Evolutionary conservation across 92 coral and sea anemone species (phyloP), one percentile per base, ranked within the genome.

Genomic region (Bergia sp.): DNA sequence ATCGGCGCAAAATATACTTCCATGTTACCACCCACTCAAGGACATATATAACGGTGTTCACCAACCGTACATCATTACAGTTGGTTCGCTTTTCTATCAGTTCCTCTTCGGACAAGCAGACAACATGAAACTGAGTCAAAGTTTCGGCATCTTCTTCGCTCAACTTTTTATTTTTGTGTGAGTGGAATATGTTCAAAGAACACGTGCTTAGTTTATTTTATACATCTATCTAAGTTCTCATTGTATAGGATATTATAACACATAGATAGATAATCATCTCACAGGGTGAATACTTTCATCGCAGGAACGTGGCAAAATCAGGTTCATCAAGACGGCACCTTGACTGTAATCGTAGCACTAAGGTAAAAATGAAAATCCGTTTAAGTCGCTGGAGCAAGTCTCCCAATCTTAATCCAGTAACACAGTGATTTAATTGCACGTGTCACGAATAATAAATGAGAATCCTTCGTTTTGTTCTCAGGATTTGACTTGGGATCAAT

Each of bases 1-100:
- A 45, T 47, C 66, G 66, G 87, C 42, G 79, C 53, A 71, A 84
- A 84, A 71, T 84, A 84, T 71, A 84, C 87, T 84, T 84, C 49
- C 43, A 84, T 55, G 87, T 84, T 84, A 71, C 87, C 87, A 84
- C 87, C 87, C 87, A 84, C 87, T 84, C 87, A 84, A 84, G 79
- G 53, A 44, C n/a, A 23, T 84, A 84, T 84, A 84, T 43, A 84
- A 69, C 87, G 12, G 40, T 53, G 23, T 72, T 73, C 87, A 45
- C 41, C 36, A 23, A 53, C 44, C 74, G 42, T 71, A 29, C 77
- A 9, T 16, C 76, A 43, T 2, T 66, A 69, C 66, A 71, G 44
- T 47, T 45, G 13, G 38, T 37, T 45, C 77, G 44, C 43, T 53
- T 66, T 15, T 21, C 3, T 36, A 44, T 45, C 66, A 1, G 67